Evolutionary conservation across 2,888 invertebrate genomes (phyloP).

Genomic region (Habroteleia sp.): DNA sequence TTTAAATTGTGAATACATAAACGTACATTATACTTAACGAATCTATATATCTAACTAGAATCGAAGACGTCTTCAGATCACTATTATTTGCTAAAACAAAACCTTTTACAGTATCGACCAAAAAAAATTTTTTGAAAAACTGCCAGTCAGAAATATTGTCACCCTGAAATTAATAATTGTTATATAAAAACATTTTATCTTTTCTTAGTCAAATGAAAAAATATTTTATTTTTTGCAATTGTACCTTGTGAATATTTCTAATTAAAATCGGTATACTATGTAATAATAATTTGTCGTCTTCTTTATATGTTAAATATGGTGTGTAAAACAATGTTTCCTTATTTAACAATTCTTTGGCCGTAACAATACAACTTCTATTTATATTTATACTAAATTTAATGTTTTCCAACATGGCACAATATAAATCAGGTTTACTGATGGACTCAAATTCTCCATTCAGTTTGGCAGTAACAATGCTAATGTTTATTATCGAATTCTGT

Average conservation of each 20-base stretch:
- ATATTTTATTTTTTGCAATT: conserved; percentile 13
- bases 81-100: conserved; percentile 68
- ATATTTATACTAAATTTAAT: conserved; percentile 80
- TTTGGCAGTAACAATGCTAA: conserved; percentile 79
- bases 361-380: conserved; percentile 75
- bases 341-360: conserved; percentile 77
- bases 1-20: not conserved
- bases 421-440: conserved; percentile 74
- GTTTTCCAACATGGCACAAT: conserved; percentile 75
- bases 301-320: conserved; percentile 82
- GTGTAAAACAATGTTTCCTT: conserved; percentile 82
- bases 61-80: conserved; percentile 67
- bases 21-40: conserved; percentile 76
- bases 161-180: conserved; percentile 44
- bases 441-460: conserved; percentile 79
- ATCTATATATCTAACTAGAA: conserved; percentile 77
- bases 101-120: conserved; percentile 84
- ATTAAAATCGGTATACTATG: conserved; percentile 84
- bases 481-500: conserved; percentile 80
- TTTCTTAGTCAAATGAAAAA: not conserved
- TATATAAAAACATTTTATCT: not conserved
- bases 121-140: conserved; percentile 86
- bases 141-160: conserved; percentile 83
- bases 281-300: conserved; percentile 79
- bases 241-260: conserved; percentile 80